Evolutionary conservation across 1,140 invertebrate genomes (phyloP), one percentile per base, ranked within the genome.

Genomic region (Triops cancriformis): DNA sequence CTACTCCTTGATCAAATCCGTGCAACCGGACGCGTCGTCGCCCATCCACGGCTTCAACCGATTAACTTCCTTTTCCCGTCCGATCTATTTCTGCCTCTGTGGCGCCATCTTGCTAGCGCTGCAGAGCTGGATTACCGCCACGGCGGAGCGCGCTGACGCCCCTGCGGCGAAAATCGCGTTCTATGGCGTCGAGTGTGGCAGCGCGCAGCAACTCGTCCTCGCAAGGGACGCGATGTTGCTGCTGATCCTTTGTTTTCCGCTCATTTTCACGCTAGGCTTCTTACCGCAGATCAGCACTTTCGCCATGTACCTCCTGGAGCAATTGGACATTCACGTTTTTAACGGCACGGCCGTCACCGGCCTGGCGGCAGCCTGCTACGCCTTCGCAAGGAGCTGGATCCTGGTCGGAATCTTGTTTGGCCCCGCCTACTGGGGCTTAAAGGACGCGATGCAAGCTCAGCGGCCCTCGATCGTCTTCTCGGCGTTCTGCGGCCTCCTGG

Each of bases 31-130:
- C 86, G 96, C 97, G 0, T 93, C 97, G 0, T 99, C 97, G 5
- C 97, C 98, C 0, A 97, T 97, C 18, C 97, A 99, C 85, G 97
- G 98, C 1, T 99, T 97, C 83, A 99, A 99, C 85, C 91, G 95
- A 81, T 91, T 98, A 77, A 95, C 98, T 27, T 92, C 95, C 31
- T 98, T 97, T 80, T 89, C 89, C 83, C 89, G 97, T 78, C 94
- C 98, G 14, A 92, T 98, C 26, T 99, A 99, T 84, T 99, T 98
- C 84, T 95, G 94, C 82, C 79, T 98, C 23, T 94, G 93, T 83
- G 91, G 92, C 43, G 88, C 89, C 18, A 84, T 94, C 78, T 87
- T 96, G 76, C 87, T 94, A 75, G 83, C 90, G 5, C 86, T 94
- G 82, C 86, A 95, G 80, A 87, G 84, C 81, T 85, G 74, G 84